phyloP scores from a whole-genome alignment of 2,888 invertebrate species.

The Acanthosoma haemorrhoidale region DNA sequence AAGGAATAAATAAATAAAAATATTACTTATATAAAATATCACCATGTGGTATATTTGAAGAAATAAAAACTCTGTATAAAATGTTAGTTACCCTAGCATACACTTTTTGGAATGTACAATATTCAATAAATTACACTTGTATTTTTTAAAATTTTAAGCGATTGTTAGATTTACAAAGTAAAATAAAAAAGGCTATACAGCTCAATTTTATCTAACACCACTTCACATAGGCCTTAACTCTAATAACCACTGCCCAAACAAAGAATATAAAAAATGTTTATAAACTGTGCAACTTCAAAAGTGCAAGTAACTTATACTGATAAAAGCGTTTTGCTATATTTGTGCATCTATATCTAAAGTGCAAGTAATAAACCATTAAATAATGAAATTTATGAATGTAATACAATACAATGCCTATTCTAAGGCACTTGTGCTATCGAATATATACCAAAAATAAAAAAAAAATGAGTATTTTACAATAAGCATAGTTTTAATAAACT shows the following conservation, averaged over 20 bases:
- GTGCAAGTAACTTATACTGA: neutral
- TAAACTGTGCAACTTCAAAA: neutral
- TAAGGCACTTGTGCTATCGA: constrained; percentile 45
- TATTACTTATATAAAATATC: constrained; percentile 15
- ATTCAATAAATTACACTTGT: neutral
- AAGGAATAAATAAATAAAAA: neutral
- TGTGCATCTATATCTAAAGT: constrained; percentile 9
- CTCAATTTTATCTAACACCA: constrained; percentile 15
- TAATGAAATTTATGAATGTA: constrained; percentile 29
- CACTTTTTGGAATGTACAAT: constrained; percentile 26
- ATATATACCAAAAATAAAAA: constrained; percentile 31
- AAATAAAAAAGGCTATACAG: constrained; percentile 20
- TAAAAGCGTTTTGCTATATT: neutral
- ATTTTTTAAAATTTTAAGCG: neutral
- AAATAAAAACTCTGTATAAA: constrained; percentile 29
- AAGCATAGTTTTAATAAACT: neutral
- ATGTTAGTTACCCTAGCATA: constrained; percentile 27
- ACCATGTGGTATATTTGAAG: constrained; percentile 21
- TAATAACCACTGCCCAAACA: constrained; percentile 16
- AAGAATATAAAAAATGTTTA: neutral
- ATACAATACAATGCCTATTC: constrained; percentile 43
- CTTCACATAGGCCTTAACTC: constrained; percentile 17
- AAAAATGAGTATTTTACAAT: neutral
- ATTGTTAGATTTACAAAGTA: neutral
- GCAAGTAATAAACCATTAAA: constrained; percentile 4